Conservation (phyloP, 2,113 vertebrate species). For the Cryptotis parvus region DNA sequence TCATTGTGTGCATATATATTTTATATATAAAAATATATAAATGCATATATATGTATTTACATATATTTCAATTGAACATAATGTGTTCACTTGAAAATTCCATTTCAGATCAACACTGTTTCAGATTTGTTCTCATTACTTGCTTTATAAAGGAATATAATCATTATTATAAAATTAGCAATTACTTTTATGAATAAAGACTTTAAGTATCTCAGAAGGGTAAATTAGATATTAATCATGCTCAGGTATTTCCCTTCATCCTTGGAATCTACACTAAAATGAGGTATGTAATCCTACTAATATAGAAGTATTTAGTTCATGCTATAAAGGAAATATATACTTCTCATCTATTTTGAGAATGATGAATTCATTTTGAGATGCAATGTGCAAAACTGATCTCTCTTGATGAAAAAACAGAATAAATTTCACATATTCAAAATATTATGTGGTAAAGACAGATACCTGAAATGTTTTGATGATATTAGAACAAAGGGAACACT, state of each 20-base stretch:
- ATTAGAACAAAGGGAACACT: background rate
- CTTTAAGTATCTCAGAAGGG: slow-evolving; percentile 70
- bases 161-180: slow-evolving; percentile 68
- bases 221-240: slow-evolving; percentile 64
- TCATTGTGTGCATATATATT: too few relatives aligned
- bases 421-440: background rate
- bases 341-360: slow-evolving; percentile 32
- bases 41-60: background rate
- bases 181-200: slow-evolving; percentile 81
- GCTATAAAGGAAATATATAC: slow-evolving; percentile 38
- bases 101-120: slow-evolving; percentile 47
- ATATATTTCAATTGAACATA: background rate
- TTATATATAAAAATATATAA: too few relatives aligned
- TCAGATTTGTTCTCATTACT: slow-evolving; percentile 52
- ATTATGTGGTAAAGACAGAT: background rate
- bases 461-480: background rate
- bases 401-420: background rate
- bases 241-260: slow-evolving; percentile 59
- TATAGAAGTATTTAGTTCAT: slow-evolving; percentile 57
- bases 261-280: slow-evolving; percentile 68
- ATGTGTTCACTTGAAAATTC: background rate
- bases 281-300: slow-evolving; percentile 64
- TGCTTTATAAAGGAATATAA: slow-evolving; percentile 70
- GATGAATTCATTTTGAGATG: slow-evolving; percentile 42
- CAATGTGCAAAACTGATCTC: slow-evolving; percentile 22